phyloP scores from a whole-genome alignment of 2,113 vertebrate genomes.

The Salvelinus fontinalis region DNA sequence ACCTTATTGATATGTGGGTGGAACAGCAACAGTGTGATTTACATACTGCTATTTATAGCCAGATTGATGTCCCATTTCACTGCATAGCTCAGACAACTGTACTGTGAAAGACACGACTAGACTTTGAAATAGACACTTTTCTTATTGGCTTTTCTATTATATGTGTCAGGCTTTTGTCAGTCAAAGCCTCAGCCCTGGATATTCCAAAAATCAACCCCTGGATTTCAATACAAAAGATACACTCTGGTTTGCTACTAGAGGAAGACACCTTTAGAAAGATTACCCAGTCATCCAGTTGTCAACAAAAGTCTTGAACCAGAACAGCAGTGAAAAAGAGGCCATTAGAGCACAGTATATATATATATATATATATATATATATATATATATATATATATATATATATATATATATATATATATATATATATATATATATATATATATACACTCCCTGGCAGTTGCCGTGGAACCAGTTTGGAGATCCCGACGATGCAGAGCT shows the following conservation, averaged over 20 bases:
- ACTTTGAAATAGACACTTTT: no score
- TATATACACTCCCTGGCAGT: neutral
- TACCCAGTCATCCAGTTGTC: neutral
- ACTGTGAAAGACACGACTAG: neutral
- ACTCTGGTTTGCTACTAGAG: neutral
- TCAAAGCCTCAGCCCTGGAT: neutral
- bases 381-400: no score
- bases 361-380: no score
- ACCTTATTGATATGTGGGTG: neutral
- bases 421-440: neutral
- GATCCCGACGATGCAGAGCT: constrained; percentile 8
- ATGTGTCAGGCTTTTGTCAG: neutral
- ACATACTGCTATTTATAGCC: neutral
- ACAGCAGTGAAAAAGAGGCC: neutral
- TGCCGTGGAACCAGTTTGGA: neutral
- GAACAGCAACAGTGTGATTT: neutral
- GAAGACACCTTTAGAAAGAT: neutral
- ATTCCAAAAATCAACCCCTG: neutral
- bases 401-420: no score
- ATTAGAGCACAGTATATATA: neutral
- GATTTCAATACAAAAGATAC: neutral
- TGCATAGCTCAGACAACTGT: no score
- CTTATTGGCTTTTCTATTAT: neutral
- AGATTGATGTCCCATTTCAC: no score
- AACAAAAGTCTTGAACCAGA: constrained; percentile 1